Conservation (phyloP, 2,888 invertebrate genomes). For the Heterodera filipjevi region DNA sequence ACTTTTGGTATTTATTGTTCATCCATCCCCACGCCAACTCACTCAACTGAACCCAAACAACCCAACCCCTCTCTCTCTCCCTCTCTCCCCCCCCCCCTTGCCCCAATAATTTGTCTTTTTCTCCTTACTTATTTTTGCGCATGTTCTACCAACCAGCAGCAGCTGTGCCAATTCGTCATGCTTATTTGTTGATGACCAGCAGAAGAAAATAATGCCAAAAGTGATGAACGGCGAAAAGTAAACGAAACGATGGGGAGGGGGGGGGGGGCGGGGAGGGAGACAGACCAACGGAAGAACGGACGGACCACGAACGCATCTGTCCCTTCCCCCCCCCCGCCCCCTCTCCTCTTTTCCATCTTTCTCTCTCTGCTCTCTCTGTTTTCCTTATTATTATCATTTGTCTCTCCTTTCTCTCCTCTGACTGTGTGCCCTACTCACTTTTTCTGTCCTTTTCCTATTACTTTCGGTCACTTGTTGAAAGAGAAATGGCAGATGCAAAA, state of each 20-base stretch:
- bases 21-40: no score
- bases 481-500: slow-evolving; percentile 18
- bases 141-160: slow-evolving; percentile 1
- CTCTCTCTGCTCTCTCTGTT: not conserved
- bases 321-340: not conserved
- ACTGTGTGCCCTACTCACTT: not conserved
- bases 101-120: not conserved
- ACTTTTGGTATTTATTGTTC: no score
- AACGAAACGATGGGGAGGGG: not conserved
- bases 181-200: not conserved
- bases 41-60: no score
- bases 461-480: slow-evolving; percentile 10
- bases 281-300: not conserved
- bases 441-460: not conserved
- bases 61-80: no score
- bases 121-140: not conserved
- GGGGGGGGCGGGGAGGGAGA: not conserved
- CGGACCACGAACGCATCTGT: slow-evolving; percentile 8
- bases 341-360: not conserved
- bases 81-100: not conserved
- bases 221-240: not conserved
- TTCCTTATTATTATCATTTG: no score
- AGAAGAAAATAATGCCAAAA: not conserved
- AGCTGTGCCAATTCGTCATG: not conserved
- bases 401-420: not conserved